Base-by-base conservation (phyloP, 2,888 invertebrate genomes). In the Rhingia rostrata region DNA sequence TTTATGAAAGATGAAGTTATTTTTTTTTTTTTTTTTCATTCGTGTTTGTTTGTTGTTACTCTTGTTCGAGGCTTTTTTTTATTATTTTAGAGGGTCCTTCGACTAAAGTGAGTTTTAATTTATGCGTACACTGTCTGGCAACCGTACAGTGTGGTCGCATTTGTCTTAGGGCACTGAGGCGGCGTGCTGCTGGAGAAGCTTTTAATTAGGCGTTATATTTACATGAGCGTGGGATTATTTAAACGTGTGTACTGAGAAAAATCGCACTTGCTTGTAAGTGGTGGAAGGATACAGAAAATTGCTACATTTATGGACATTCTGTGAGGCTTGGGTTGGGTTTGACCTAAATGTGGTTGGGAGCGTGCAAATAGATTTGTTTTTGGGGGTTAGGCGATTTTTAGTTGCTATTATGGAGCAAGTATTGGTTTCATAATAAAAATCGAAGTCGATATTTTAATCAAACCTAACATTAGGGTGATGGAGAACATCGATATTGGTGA, bases 91-190 rank as follows among this genome's bases (percentile, higher is more conserved):
- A 51, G 75, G 45, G 66, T 66, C 58, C 66, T 66, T 66, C 6
- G 33, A 14, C 32, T 51, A 37, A 66, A 66, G 75, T 75, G 75
- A 67, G 58, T 60, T 75, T 60, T 66, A 66, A 60, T 75, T 75
- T 60, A 58, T 74, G 56, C 74, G 64, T 49, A 47, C 14, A 14
- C 49, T 43, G 45, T 61, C 45, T 37, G 45, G 39, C 14, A 41
- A 73, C 45, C 10, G 39, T 51, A 47, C 33, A 22, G 9, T 54
- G 73, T 4, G 30, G 9, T 4, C 6, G 22, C 61, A 45, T 43
- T 7, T 30, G 35, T 12, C 4, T 22, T n/a, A 4, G 6, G 67
- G 35, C 33, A 35, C 7, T 9, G n/a, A 10, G 3, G 35, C 7
- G 10, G 6, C 4, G 9, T 4, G n/a, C 4, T n/a, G 45, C 6